Evolutionary conservation across 92 coral and sea anemone species (phyloP).

Genomic region (Heteractis magnifica): DNA sequence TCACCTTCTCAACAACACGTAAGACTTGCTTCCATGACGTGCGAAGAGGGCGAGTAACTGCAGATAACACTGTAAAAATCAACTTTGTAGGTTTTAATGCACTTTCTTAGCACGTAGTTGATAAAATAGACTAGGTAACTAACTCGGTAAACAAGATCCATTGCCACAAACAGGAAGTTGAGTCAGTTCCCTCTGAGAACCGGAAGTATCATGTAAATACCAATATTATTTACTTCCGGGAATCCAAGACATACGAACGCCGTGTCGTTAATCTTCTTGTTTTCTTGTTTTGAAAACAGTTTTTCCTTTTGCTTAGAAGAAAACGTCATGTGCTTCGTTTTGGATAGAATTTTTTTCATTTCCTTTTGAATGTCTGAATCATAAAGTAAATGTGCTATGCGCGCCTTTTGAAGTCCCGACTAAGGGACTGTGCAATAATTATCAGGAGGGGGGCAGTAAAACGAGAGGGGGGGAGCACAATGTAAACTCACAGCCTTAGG

Average conservation of each 20-base stretch:
- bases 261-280: not conserved
- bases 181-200: not conserved
- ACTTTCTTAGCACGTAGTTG: not conserved
- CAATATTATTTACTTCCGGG: not conserved
- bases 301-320: not conserved
- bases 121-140: not conserved
- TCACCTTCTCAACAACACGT: no score
- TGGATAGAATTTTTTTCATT: no score
- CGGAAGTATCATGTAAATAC: not conserved
- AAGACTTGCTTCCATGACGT: no score
- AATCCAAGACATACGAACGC: not conserved
- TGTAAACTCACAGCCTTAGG: no score
- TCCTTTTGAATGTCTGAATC: no score
- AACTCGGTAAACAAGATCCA: not conserved
- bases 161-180: not conserved
- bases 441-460: no score
- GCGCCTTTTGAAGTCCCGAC: no score
- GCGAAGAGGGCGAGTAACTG: not conserved
- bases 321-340: no score
- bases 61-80: not conserved
- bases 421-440: no score
- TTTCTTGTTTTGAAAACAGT: not conserved
- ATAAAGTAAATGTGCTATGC: no score
- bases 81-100: not conserved
- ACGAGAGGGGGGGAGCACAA: no score